Evolutionary conservation across 2,888 invertebrate species (phyloP).

Genomic region (Sylvicola cinctus): DNA sequence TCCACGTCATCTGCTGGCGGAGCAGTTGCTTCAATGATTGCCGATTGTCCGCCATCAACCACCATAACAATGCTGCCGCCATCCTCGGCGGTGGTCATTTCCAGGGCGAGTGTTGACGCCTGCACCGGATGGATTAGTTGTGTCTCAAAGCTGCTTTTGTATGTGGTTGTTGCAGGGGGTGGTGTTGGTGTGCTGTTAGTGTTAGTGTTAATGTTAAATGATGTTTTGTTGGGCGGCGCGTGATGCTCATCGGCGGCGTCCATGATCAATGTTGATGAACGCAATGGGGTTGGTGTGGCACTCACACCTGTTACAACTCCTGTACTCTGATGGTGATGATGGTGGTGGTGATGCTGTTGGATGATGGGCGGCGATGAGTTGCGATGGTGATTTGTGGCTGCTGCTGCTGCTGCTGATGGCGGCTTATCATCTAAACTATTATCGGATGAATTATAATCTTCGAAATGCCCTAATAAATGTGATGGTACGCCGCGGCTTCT

Average conservation of each 20-base stretch:
- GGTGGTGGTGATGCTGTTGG: neutral
- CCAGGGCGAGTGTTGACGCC: too few relatives aligned
- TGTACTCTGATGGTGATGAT: neutral
- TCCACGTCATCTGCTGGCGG: neutral
- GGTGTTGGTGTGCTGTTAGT: too few relatives aligned
- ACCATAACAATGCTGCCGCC: neutral
- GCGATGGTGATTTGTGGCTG: conserved; percentile 4
- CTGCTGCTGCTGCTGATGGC: conserved; percentile 3
- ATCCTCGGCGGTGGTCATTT: neutral
- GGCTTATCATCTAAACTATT: conserved; percentile 14
- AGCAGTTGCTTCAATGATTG: neutral
- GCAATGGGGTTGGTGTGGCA: neutral
- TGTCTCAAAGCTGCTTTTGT: neutral
- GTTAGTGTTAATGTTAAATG: too few relatives aligned
- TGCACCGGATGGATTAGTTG: neutral
- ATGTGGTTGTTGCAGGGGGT: neutral
- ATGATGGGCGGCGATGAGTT: neutral
- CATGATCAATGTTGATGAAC: neutral
- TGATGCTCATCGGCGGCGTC: neutral
- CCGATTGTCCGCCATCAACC: neutral
- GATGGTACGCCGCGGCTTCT: conserved; percentile 29
- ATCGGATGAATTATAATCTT: conserved; percentile 18
- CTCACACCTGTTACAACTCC: neutral
- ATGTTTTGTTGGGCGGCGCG: too few relatives aligned
- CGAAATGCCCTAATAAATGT: conserved; percentile 22